These are phyloP conservation scores for Crocodylus rhombifer DNA, from an alignment of 2,797 vertebrate genomes.

Conservation along the genomic window DNA sequence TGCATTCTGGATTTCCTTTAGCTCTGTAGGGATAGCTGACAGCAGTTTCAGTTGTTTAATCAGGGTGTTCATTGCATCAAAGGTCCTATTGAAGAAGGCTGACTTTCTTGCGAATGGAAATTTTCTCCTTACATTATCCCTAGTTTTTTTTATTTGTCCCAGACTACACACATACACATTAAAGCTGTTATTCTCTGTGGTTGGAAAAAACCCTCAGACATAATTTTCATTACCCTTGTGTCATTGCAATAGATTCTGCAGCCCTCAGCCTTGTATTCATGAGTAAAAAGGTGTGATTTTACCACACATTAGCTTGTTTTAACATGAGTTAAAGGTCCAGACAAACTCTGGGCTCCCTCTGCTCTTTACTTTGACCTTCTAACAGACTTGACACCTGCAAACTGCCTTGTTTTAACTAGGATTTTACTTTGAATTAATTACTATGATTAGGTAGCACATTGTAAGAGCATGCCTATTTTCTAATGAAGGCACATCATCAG, in stretches of 20 bases:
- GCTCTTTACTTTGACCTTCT: neutral
- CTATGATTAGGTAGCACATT: neutral
- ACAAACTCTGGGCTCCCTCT: neutral
- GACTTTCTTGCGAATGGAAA: constrained; percentile 28
- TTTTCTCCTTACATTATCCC: neutral
- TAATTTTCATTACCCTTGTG: constrained; percentile 60
- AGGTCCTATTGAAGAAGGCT: neutral
- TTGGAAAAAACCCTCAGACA: constrained; percentile 5
- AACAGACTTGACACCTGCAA: neutral
- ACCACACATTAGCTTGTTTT: neutral
- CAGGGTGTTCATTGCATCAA: neutral
- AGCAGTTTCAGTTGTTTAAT: constrained; percentile 13
- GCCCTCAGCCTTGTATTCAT: neutral
- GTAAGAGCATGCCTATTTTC: neutral
- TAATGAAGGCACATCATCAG: neutral
- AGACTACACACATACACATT: neutral
- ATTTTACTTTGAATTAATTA: neutral
- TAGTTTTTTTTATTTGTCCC: neutral
- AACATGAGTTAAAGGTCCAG: neutral
- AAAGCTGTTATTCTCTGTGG: constrained; percentile 16
- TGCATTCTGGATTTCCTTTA: constrained; percentile 46
- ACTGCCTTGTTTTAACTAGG: neutral
- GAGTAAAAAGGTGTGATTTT: neutral
- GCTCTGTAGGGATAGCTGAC: neutral
- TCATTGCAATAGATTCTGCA: constrained; percentile 25